Percentiles rank a stretch among this genome's conserved stretches.
These are phyloP conservation scores for Vimba vimba DNA, from an alignment of 2,113 vertebrate genomes.

Conservation along the genomic window DNA sequence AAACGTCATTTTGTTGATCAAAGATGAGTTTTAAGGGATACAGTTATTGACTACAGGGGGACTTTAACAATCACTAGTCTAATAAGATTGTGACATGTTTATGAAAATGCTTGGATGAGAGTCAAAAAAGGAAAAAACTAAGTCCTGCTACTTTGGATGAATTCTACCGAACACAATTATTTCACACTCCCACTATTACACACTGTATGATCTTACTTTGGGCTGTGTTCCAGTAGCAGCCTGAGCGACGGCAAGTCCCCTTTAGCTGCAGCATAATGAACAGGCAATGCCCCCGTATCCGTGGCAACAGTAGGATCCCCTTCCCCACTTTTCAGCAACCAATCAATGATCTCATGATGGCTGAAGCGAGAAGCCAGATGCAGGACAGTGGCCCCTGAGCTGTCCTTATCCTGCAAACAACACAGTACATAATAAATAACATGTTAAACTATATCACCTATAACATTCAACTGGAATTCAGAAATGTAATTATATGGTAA, in stretches of 20 bases:
- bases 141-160: background rate
- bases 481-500: background rate
- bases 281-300: constrained; percentile 87
- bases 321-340: constrained; percentile 86
- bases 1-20: too few relatives aligned
- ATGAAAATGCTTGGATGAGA: background rate
- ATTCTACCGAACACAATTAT: background rate
- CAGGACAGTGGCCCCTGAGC: constrained; percentile 92
- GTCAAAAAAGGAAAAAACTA: background rate
- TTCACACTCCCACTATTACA: background rate
- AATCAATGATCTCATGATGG: constrained; percentile 90
- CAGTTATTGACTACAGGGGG: too few relatives aligned
- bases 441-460: background rate
- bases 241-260: constrained; percentile 91
- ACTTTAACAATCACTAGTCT: background rate
- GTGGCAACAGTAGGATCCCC: constrained; percentile 84
- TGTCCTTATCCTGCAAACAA: constrained; percentile 85
- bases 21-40: too few relatives aligned
- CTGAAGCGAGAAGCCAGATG: constrained; percentile 96
- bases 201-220: constrained; percentile 80
- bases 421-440: constrained; percentile 31
- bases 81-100: background rate
- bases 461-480: background rate
- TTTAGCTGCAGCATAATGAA: constrained; percentile 98
- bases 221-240: constrained; percentile 85